A percentile compares a stretch with the other conserved stretches of the same genome.
These are phyloP conservation scores for Cynopterus sphinx DNA, from an alignment of 2,797 vertebrate species.

Conservation along the genomic window DNA sequence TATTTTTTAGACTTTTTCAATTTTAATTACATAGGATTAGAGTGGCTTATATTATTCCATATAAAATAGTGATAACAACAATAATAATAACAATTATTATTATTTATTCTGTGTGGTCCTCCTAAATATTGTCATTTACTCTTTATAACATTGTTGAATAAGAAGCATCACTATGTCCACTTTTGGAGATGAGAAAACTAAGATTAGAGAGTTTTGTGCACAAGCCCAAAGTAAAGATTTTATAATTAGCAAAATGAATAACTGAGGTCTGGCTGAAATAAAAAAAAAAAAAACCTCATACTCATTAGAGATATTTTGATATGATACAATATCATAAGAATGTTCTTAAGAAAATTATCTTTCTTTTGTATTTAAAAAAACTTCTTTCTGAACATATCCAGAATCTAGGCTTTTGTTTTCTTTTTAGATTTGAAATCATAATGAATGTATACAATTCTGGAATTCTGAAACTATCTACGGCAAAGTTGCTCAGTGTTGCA, in stretches of 20 bases:
- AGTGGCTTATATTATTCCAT: not conserved
- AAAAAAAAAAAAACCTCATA: not conserved
- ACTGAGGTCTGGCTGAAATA: not conserved
- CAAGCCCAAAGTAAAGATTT: not conserved
- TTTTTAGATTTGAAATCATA: not conserved
- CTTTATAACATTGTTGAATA: not conserved
- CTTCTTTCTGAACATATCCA: not conserved
- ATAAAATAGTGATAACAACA: not conserved
- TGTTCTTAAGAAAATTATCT: not conserved
- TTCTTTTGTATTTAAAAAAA: not conserved
- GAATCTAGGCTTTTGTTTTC: not conserved
- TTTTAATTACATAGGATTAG: not conserved
- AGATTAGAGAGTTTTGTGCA: not conserved
- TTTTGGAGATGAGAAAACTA: not conserved
- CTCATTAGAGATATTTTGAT: not conserved
- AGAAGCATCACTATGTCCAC: not conserved
- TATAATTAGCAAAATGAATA: not conserved
- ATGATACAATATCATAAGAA: not conserved
- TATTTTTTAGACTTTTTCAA: not conserved
- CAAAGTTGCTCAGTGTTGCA: not conserved
- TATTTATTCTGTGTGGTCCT: not conserved
- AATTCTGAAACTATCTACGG: not conserved
- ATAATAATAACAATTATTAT: not conserved
- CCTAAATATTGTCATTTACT: not conserved
- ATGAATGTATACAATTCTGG: not conserved